Percentiles rank a stretch among this genome's conserved stretches.
Conservation (phyloP, 1,140 invertebrate genomes). For the Yoshiicerus persimilis region DNA sequence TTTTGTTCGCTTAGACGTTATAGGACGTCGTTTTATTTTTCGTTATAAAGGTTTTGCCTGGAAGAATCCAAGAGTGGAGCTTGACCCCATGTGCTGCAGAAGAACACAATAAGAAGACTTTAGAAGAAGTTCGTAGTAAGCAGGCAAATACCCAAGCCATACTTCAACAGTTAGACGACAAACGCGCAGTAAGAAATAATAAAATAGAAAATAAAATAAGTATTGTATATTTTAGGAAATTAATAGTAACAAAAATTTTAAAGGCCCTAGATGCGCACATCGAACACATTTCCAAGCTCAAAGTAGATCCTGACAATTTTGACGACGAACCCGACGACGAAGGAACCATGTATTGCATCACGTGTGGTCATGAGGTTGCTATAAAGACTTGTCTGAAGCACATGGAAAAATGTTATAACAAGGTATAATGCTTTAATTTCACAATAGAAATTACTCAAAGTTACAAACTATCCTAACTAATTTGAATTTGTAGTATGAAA, state of each 20-base stretch:
- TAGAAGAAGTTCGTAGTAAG: slow-evolving; percentile 35
- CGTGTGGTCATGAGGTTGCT: slow-evolving; percentile 92
- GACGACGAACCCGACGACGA: slow-evolving; percentile 71
- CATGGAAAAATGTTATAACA: slow-evolving; percentile 94
- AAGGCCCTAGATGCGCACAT: slow-evolving; percentile 78
- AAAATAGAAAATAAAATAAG: neutral
- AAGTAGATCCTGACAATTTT: slow-evolving; percentile 64
- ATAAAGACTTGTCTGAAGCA: slow-evolving; percentile 85
- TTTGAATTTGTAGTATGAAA: slow-evolving; percentile 73
- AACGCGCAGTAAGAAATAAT: slow-evolving; percentile 58
- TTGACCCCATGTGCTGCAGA: slow-evolving; percentile 85
- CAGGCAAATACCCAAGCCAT: slow-evolving; percentile 63
- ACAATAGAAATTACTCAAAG: too few relatives aligned
- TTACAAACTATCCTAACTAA: neutral
- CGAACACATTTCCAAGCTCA: slow-evolving; percentile 68
- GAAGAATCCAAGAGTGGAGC: slow-evolving; percentile 92
- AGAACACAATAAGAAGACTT: slow-evolving; percentile 55
- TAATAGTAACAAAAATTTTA: slow-evolving; percentile 31
- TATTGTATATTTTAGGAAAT: neutral
- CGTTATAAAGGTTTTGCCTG: slow-evolving; percentile 70
- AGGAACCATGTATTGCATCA: slow-evolving; percentile 90
- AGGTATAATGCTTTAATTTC: slow-evolving; percentile 53
- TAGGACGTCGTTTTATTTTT: neutral
- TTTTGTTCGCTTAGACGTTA: neutral
- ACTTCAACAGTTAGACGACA: slow-evolving; percentile 73